These are phyloP conservation scores for Troglohyphantes excavatus DNA, from an alignment of 2,888 invertebrate species.

Conservation along the genomic window DNA sequence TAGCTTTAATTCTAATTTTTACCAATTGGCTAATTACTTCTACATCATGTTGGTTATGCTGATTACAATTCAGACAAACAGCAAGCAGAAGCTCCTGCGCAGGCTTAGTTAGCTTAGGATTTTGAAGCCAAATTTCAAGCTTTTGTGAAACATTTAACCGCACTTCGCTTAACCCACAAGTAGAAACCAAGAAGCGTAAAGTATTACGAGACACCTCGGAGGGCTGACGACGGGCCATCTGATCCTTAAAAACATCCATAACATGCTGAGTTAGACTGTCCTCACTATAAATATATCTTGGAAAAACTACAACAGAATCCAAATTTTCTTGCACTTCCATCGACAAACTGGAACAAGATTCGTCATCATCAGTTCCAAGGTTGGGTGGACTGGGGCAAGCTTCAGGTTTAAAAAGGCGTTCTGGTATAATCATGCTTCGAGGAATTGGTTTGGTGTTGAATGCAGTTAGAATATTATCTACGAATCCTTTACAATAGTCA, in stretches of 20 bases:
- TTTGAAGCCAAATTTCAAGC: conserved; percentile 96
- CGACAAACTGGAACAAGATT: conserved; percentile 78
- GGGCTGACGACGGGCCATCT: conserved; percentile 92
- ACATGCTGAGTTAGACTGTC: conserved; percentile 91
- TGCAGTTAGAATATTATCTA: conserved; percentile 93
- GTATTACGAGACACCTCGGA: conserved; percentile 92
- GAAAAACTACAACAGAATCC: conserved; percentile 73
- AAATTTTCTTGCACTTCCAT: conserved; percentile 75
- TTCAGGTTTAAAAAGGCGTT: conserved; percentile 80
- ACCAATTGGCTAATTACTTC: conserved; percentile 92
- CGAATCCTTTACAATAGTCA: conserved; percentile 93
- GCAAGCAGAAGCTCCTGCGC: conserved; percentile 95
- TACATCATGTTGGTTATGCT: conserved; percentile 87
- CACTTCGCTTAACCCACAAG: conserved; percentile 93
- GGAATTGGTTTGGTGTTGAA: conserved; percentile 91
- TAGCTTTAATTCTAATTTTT: conserved; percentile 95
- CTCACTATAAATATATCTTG: conserved; percentile 86
- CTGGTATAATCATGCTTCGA: conserved; percentile 86
- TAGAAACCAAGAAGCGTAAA: conserved; percentile 90
- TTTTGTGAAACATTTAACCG: conserved; percentile 90
- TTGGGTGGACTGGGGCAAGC: conserved; percentile 79
- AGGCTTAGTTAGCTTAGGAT: conserved; percentile 94
- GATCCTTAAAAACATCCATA: conserved; percentile 93
- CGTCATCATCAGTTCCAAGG: conserved; percentile 81
- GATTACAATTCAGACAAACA: conserved; percentile 94